These are phyloP conservation scores for Drosophila gaucha DNA, from an alignment of 2,888 invertebrate genomes.

Conservation along the genomic window DNA sequence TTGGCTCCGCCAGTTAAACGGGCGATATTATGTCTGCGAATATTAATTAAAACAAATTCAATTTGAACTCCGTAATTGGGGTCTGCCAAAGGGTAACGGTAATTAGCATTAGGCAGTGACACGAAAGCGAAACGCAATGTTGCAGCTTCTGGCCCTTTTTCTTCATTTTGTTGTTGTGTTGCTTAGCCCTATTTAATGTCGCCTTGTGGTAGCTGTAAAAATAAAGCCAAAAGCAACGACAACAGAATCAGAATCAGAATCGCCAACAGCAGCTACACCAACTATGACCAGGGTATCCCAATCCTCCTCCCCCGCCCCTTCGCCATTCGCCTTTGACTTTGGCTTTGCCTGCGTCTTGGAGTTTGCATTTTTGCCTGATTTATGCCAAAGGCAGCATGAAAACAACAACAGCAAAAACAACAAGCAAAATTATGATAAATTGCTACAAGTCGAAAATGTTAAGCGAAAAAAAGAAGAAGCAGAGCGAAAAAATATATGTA, in stretches of 20 bases:
- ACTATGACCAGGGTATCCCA: slow-evolving; percentile 2
- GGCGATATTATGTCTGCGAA: slow-evolving; percentile 18
- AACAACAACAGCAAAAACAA: slow-evolving; percentile 15
- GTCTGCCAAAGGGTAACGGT: slow-evolving; percentile 63
- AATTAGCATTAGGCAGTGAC: slow-evolving; percentile 47
- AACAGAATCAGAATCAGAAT: slow-evolving; percentile 1
- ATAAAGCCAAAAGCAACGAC: slow-evolving; percentile 46
- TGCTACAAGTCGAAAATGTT: slow-evolving; percentile 62
- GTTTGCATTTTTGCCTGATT: slow-evolving; percentile 60
- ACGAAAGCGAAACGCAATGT: slow-evolving; percentile 23
- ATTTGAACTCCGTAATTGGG: slow-evolving; percentile 63
- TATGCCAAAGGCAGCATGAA: slow-evolving; percentile 65
- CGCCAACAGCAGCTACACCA: neutral
- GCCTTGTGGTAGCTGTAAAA: slow-evolving; percentile 46
- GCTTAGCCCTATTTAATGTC: slow-evolving; percentile 41
- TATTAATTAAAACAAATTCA: slow-evolving; percentile 54
- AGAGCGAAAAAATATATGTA: slow-evolving; percentile 1
- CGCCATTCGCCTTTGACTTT: neutral
- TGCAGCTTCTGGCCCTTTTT: slow-evolving; percentile 15
- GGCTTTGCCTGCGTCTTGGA: slow-evolving; percentile 4
- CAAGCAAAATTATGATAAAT: slow-evolving; percentile 74
- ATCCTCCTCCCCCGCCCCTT: neutral
- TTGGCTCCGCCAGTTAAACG: neutral
- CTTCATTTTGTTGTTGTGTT: neutral
- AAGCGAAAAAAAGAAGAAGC: slow-evolving; percentile 25